Conservation (phyloP, 2,888 invertebrate genomes). For the Nomada fucata region DNA sequence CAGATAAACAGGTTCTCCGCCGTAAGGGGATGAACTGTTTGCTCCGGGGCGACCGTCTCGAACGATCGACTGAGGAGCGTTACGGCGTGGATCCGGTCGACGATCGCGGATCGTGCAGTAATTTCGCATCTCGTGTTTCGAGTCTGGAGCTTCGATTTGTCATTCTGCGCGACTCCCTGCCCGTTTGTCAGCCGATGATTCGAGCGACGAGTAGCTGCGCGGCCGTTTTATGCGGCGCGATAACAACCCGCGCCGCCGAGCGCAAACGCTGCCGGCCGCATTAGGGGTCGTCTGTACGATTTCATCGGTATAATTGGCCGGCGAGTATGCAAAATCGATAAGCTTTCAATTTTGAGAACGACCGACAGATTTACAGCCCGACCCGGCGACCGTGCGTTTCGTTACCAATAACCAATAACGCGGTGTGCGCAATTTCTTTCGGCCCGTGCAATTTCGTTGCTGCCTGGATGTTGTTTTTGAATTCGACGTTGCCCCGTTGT, state of each 20-base stretch:
- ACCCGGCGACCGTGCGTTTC: constrained; percentile 45
- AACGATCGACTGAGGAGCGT: constrained; percentile 60
- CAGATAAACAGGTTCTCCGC: constrained; percentile 60
- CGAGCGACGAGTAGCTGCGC: constrained; percentile 63
- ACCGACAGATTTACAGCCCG: constrained; percentile 60
- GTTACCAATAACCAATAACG: constrained; percentile 51
- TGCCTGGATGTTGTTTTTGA: neutral
- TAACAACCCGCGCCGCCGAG: constrained; percentile 47
- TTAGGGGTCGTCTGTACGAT: constrained; percentile 49
- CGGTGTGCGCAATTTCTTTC: neutral
- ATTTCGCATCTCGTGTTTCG: constrained; percentile 68
- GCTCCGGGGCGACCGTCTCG: constrained; percentile 40
- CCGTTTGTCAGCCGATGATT: constrained; percentile 71
- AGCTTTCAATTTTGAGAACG: constrained; percentile 71
- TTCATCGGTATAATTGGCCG: constrained; percentile 62
- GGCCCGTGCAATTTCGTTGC: neutral
- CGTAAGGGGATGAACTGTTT: constrained; percentile 37
- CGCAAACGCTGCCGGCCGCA: constrained; percentile 15
- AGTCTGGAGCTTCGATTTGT: constrained; percentile 72
- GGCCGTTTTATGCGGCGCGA: constrained; percentile 64
- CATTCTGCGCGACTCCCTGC: constrained; percentile 69
- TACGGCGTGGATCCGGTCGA: constrained; percentile 50
- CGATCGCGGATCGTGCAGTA: constrained; percentile 57
- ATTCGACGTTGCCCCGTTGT: neutral
- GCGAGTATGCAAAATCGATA: constrained; percentile 64